Evolutionary conservation across 2,888 invertebrate genomes (phyloP).

Genomic region (Lydus trimaculatus): DNA sequence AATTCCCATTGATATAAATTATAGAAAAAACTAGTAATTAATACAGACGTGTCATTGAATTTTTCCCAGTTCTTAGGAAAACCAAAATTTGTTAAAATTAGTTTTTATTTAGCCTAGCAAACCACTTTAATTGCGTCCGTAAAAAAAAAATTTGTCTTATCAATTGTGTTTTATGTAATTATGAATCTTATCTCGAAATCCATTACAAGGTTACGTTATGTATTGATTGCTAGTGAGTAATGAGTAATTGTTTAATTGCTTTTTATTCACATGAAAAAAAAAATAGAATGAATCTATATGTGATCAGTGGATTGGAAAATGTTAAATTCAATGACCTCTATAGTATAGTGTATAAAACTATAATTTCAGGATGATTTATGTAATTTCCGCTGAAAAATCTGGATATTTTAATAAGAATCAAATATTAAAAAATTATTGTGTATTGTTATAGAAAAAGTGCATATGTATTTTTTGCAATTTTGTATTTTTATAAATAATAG

Average conservation of each 20-base stretch:
- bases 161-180: neutral
- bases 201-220: neutral
- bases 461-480: conserved; percentile 13
- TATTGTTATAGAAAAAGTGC: neutral
- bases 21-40: neutral
- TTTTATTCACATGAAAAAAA: neutral
- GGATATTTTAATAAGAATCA: neutral
- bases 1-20: neutral
- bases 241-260: neutral
- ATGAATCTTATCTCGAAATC: neutral
- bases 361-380: neutral
- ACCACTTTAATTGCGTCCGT: too few relatives aligned
- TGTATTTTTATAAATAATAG: neutral
- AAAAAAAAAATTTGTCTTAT: too few relatives aligned
- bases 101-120: too few relatives aligned
- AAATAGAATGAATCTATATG: neutral
- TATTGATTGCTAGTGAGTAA: neutral
- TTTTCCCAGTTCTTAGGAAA: neutral
- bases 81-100: neutral
- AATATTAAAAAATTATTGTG: neutral
- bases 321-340: neutral
- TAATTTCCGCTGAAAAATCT: neutral
- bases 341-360: neutral
- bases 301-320: neutral
- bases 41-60: neutral